Base-by-base conservation (phyloP, 1,140 invertebrate genomes). In the Camponotus vicinus region DNA sequence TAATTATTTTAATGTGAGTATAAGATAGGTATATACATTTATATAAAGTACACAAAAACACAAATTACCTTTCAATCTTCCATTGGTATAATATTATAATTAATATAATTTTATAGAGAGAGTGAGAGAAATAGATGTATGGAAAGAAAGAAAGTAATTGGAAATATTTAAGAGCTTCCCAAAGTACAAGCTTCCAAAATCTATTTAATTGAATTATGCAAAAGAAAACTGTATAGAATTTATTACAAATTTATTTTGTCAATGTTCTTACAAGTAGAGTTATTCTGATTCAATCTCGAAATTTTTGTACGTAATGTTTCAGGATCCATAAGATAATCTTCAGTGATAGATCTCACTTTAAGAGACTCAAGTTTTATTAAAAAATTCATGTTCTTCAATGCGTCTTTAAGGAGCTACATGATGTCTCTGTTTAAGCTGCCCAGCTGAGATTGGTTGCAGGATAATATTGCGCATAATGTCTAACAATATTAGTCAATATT, bases 141-240 rank as follows among this genome's bases (percentile, higher is more conserved):
- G 42, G 3, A 27, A 67, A 79, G 21, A 79, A 75, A 79, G n/a
- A 21, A 21, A 21, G 21, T 21, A 21, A 21, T 27, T 9, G 52
- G 70, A 59, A 59, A 83, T 49, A 1, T 83, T 32, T 2, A 83
- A 73, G 40, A 83, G 69, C 69, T 73, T 83, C 69, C 69, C 1
- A 83, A 82, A 55, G 27, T 82, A 82, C 55, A 61, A 82, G 34
- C 27, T 82, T 82, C 77, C 67, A 61, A 13, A 82, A 82, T 73
- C 1, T 21, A 61, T 73, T 73, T 83, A 40, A 61, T 42, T 61
- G 27, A 27, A 42, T 40, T 59, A 45, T 37, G n/a, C 37, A 70
- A 11, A 73, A 55, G 2, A 7, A 11, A 45, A 4, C 27, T 67
- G 21, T 27, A 66, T 9, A 42, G 18, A 71, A 27, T 27, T 69